A percentile compares a stretch with the other conserved stretches of the same genome.
Evolutionary conservation across 2,113 vertebrate genomes (phyloP).

Genomic region (Phylloscopus trochiloides): DNA sequence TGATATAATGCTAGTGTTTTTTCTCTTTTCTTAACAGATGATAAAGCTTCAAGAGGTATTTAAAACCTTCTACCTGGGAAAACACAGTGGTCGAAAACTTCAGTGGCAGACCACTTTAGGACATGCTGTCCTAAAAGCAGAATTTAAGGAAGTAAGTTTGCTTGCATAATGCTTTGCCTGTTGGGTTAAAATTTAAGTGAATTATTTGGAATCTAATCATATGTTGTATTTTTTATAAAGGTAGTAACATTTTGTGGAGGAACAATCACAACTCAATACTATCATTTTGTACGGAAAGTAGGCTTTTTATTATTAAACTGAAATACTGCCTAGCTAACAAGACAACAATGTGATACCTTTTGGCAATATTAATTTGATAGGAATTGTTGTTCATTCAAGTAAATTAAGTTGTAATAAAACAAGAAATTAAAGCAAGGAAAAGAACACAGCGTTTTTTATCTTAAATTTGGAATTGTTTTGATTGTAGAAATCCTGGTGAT

Average conservation of each 20-base stretch:
- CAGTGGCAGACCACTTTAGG: slow-evolving; percentile 84
- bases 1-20: background rate
- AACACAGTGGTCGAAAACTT: slow-evolving; percentile 82
- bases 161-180: background rate
- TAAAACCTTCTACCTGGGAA: slow-evolving; percentile 82
- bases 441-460: background rate
- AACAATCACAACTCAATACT: background rate
- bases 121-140: slow-evolving; percentile 79
- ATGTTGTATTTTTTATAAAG: background rate
- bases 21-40: slow-evolving; percentile 69
- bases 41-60: slow-evolving; percentile 83
- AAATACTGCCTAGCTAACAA: background rate
- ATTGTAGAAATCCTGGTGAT: background rate
- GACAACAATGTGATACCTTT: background rate
- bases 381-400: background rate
- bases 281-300: background rate
- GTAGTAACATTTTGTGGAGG: background rate
- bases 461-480: background rate
- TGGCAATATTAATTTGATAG: background rate
- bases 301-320: background rate
- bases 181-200: background rate
- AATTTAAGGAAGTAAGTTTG: slow-evolving; percentile 79
- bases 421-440: background rate
- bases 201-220: background rate
- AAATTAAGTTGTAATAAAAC: background rate